Percentiles rank a stretch among this genome's conserved stretches.
phyloP scores from a whole-genome alignment of 1,140 invertebrate genomes.

The Pantala flavescens region DNA sequence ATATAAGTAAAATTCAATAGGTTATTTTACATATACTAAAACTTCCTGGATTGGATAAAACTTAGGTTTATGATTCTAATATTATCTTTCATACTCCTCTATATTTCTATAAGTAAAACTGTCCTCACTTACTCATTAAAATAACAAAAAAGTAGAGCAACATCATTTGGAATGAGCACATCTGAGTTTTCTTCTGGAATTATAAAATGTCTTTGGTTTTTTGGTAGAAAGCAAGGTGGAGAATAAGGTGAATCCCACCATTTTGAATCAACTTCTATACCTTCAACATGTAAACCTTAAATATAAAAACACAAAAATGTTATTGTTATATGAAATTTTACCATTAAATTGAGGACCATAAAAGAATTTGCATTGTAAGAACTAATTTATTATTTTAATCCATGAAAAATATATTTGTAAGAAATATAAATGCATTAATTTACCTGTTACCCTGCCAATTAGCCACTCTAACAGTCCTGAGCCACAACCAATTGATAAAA shows the following conservation, averaged over 20 bases:
- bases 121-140: neutral
- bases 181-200: neutral
- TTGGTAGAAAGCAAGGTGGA: neutral
- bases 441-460: neutral
- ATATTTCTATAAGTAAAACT: too few species aligned
- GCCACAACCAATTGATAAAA: neutral
- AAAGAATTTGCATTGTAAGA: too few species aligned
- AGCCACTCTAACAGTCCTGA: neutral
- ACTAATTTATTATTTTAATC: too few species aligned
- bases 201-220: neutral
- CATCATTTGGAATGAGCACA: neutral
- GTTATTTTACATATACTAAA: too few species aligned
- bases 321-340: too few species aligned
- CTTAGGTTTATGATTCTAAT: too few species aligned
- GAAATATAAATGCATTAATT: neutral
- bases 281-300: neutral
- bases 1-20: too few species aligned
- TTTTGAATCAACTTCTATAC: neutral
- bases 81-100: too few species aligned
- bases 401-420: too few species aligned
- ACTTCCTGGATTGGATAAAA: too few species aligned
- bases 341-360: too few species aligned
- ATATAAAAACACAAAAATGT: too few species aligned
- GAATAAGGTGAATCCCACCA: neutral
- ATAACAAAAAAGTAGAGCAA: neutral